phyloP scores from a whole-genome alignment of 2,797 vertebrate species.

The Jordanella pulchra region DNA sequence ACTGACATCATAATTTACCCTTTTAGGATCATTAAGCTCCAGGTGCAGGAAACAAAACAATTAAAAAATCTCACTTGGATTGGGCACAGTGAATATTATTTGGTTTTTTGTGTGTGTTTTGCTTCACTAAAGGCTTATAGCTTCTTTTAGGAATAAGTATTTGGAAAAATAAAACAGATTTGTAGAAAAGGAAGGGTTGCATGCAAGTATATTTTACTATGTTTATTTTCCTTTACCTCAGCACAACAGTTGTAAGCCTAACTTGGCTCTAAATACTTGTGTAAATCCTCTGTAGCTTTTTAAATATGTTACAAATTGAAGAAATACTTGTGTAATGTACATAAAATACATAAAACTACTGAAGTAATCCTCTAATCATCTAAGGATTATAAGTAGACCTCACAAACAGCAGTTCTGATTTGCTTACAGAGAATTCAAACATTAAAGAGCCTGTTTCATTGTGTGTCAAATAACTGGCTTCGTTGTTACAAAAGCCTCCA shows the following conservation, averaged over 20 bases:
- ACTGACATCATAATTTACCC: conserved; percentile 23
- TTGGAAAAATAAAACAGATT: not conserved
- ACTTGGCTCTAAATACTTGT: too few relatives aligned
- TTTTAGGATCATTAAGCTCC: conserved; percentile 22
- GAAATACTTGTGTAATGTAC: conserved; percentile 12
- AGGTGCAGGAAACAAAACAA: conserved; percentile 3
- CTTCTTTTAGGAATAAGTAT: not conserved
- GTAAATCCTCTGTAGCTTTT: not conserved
- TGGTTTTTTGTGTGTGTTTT: conserved; percentile 7
- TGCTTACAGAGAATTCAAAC: conserved; percentile 10
- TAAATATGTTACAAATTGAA: not conserved
- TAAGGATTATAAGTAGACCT: conserved; percentile 36
- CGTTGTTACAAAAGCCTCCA: conserved; percentile 36
- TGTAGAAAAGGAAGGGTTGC: not conserved
- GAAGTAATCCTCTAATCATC: not conserved
- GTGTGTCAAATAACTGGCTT: conserved; percentile 40
- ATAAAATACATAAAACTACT: conserved; percentile 10
- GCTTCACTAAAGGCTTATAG: not conserved
- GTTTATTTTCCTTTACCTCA: not conserved
- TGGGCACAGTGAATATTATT: not conserved
- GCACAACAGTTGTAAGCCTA: not conserved
- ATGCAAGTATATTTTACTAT: not conserved
- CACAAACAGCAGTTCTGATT: conserved; percentile 1
- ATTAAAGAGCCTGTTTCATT: conserved; percentile 3
- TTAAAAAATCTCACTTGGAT: not conserved